These are phyloP conservation scores for Heliconius aoede DNA, from an alignment of 2,888 invertebrate species.

Conservation along the genomic window DNA sequence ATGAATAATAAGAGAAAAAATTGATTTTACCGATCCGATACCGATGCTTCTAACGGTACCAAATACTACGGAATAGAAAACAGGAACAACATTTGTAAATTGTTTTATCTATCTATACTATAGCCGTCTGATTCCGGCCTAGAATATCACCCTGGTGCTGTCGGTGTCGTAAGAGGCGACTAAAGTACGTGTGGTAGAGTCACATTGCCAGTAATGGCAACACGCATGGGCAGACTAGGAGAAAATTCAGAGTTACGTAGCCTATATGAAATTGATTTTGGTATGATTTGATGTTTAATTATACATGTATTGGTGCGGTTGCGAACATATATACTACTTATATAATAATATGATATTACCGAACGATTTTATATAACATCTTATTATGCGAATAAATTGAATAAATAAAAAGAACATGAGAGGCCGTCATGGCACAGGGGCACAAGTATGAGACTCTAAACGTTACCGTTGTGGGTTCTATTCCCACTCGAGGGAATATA, in stretches of 20 bases:
- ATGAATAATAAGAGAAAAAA: background rate
- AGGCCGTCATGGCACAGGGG: no score
- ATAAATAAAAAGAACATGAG: background rate
- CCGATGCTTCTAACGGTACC: background rate
- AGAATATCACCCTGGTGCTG: no score
- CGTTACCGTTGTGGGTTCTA: no score
- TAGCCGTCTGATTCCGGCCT: no score
- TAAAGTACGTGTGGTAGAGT: no score
- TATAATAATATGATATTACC: conserved; percentile 23
- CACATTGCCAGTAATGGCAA: no score
- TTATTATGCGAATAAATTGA: background rate
- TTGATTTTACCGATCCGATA: no score
- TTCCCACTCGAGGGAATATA: no score
- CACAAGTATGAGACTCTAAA: no score
- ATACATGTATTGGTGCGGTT: conserved; percentile 26
- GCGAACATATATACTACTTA: conserved; percentile 8
- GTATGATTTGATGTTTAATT: conserved; percentile 22
- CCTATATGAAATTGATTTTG: conserved; percentile 8
- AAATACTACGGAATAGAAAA: background rate
- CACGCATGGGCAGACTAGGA: no score
- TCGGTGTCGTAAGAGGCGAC: no score
- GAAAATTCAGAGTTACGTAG: background rate
- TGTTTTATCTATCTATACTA: background rate
- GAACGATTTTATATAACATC: conserved; percentile 33
- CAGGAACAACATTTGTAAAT: background rate